phyloP scores from a whole-genome alignment of 2,888 invertebrate species.

The Salticus scenicus region DNA sequence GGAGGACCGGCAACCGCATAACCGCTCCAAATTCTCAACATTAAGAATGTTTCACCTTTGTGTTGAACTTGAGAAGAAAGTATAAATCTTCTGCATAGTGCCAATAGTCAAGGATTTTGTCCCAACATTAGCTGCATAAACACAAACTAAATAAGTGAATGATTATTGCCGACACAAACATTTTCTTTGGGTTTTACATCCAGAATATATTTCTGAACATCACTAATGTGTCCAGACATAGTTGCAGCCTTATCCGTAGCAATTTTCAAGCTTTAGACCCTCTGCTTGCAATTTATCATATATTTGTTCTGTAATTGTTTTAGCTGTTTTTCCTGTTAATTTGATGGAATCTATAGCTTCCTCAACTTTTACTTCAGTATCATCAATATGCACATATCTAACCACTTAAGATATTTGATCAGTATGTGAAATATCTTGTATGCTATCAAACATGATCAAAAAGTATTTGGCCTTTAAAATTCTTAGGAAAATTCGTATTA shows the following conservation, averaged over 20 bases:
- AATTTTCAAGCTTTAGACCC: not conserved
- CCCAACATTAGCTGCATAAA: not conserved
- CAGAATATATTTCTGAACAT: not conserved
- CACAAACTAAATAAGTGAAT: not conserved
- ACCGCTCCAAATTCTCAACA: no score
- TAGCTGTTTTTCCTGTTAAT: not conserved
- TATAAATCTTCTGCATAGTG: no score
- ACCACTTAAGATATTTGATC: not conserved
- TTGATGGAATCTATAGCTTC: slow-evolving; percentile 12
- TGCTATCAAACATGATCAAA: not conserved
- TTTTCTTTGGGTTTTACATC: not conserved
- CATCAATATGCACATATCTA: slow-evolving; percentile 16
- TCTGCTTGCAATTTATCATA: not conserved
- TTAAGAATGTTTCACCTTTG: no score
- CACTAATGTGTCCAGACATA: slow-evolving; percentile 15
- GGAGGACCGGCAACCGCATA: no score
- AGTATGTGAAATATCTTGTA: not conserved
- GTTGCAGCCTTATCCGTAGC: not conserved
- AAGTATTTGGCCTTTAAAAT: not conserved
- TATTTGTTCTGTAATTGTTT: not conserved
- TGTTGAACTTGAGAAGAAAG: no score
- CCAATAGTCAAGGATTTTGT: no score
- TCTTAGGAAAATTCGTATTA: not conserved
- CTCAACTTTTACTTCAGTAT: not conserved
- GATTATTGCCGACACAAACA: not conserved